phyloP scores from a whole-genome alignment of 2,888 invertebrate species.

The Ganaspis brasiliensis region DNA sequence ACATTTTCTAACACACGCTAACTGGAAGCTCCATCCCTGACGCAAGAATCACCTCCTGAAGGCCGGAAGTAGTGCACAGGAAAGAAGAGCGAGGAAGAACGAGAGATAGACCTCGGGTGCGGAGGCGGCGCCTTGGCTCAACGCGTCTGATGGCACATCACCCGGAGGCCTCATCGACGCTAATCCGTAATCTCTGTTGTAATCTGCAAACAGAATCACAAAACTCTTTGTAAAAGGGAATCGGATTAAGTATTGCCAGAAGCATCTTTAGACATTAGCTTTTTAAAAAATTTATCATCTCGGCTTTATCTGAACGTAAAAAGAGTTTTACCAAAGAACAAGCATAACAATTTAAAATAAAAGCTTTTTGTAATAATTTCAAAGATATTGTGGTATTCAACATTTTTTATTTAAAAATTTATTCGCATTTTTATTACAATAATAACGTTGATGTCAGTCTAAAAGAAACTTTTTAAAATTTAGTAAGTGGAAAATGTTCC shows the following conservation, averaged over 20 bases:
- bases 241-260: conserved; percentile 51
- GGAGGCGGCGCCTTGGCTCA: conserved; percentile 64
- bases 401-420: too few relatives aligned
- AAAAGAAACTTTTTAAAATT: too few relatives aligned
- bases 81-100: conserved; percentile 69
- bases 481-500: too few relatives aligned
- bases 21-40: conserved; percentile 75
- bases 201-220: conserved; percentile 71
- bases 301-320: too few relatives aligned
- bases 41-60: conserved; percentile 74
- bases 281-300: neutral
- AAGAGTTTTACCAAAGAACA: too few relatives aligned
- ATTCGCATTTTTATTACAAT: too few relatives aligned
- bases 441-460: too few relatives aligned
- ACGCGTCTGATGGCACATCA: conserved; percentile 64
- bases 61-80: conserved; percentile 66
- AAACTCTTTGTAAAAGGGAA: conserved; percentile 39
- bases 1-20: conserved; percentile 69
- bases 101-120: conserved; percentile 64
- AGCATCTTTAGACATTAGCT: conserved; percentile 1
- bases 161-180: conserved; percentile 74
- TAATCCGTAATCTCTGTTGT: conserved; percentile 71
- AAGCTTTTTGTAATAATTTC: too few relatives aligned
- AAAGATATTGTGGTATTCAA: too few relatives aligned
- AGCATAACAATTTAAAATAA: too few relatives aligned